Evolutionary conservation across 2,113 vertebrate species (phyloP), one percentile per base, ranked within the genome.

Genomic region (Pseudopodoces humilis): DNA sequence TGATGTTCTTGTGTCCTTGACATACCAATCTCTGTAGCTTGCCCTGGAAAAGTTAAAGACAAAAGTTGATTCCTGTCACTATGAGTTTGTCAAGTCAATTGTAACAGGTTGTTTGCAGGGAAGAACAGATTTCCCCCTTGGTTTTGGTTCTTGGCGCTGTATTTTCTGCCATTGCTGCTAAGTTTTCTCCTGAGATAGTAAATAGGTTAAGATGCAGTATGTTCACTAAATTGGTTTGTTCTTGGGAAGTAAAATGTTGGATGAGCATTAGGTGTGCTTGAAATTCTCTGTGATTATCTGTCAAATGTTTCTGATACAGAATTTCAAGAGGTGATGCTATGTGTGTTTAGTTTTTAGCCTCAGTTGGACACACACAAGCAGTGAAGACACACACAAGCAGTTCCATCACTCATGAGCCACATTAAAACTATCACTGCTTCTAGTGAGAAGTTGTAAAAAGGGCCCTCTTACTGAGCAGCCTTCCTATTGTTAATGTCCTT

Each of bases 81-180:
- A 0, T 59, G 52, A 35, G 14, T 85, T 79, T 79, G 17, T 75
- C 86, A 71, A 75, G 56, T 50, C 22, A 68, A 1, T 68, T 53
- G 11, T 52, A 72, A 67, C 22, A 67, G 12, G 15, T 35, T 71
- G 10, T 63, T 90, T 9, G 1, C 33, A 55, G 44, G 22, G 37
- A 88, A 82, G 46, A 18, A n/a, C 27, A 30, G 18, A 27, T 64
- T 64, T 68, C 22, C 11, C 83, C 33, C 49, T 60, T 68, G 39
- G 6, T 82, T 47, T 70, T 18, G 1, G 5, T 74, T 79, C 24
- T 76, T 0, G 0, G 41, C 76, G 44, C 53, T 59, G 0, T 63
- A 27, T 75, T 84, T 69, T 58, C 20, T 18, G 27, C 12, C 8
- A 17, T 39, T 21, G 12, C 47, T 78, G 19, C 23, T 46, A 63